Evolutionary conservation across 2,888 invertebrate species (phyloP).

Genomic region (Chaetoderma sp.): DNA sequence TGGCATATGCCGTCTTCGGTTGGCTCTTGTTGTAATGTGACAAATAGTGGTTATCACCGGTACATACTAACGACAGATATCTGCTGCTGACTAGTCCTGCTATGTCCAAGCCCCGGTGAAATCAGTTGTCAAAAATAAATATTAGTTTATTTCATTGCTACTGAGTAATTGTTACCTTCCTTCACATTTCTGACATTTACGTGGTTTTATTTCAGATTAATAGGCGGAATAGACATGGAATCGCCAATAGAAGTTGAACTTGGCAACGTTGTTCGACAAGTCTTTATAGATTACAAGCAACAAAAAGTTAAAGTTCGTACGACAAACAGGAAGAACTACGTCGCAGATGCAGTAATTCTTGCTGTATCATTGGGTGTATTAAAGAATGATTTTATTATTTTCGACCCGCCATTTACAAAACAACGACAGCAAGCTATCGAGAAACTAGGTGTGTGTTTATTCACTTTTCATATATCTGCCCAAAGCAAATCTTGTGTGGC

Average conservation of each 20-base stretch:
- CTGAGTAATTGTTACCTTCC: too few relatives aligned
- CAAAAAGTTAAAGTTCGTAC: constrained; percentile 1
- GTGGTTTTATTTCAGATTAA: background rate
- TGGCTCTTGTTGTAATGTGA: too few relatives aligned
- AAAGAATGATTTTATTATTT: background rate
- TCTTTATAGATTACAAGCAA: background rate
- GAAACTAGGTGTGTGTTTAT: constrained; percentile 2
- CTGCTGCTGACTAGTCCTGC: too few relatives aligned
- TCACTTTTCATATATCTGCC: too few relatives aligned
- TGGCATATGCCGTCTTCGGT: too few relatives aligned
- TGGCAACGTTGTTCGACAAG: background rate
- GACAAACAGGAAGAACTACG: background rate
- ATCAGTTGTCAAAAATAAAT: too few relatives aligned
- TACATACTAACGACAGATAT: too few relatives aligned
- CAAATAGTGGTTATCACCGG: too few relatives aligned
- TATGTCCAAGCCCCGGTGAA: too few relatives aligned
- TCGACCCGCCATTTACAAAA: background rate
- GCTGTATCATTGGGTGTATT: background rate
- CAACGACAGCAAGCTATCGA: background rate
- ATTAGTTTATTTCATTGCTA: too few relatives aligned
- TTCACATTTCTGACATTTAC: too few relatives aligned
- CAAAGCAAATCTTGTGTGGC: too few relatives aligned
- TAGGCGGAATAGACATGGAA: background rate
- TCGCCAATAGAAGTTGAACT: background rate
- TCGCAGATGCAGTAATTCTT: background rate